These are phyloP conservation scores for Beris chalybata DNA, from an alignment of 2,888 invertebrate genomes.

Conservation along the genomic window DNA sequence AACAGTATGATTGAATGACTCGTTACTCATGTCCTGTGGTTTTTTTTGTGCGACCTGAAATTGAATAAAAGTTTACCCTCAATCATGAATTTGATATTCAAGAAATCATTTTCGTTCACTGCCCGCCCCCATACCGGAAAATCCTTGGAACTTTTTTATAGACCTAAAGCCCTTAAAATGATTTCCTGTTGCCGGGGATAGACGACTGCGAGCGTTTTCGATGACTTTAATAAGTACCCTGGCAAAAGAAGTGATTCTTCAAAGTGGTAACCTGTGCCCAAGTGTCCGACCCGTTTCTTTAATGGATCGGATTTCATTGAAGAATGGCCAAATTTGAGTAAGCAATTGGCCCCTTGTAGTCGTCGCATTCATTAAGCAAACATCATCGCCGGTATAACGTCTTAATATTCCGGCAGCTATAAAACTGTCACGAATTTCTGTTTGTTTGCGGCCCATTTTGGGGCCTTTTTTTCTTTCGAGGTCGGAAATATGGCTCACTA, in stretches of 20 bases:
- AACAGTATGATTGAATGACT: no score
- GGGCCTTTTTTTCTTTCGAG: no score
- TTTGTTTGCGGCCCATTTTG: slow-evolving; percentile 1
- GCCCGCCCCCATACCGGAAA: slow-evolving; percentile 8
- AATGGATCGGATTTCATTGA: slow-evolving; percentile 29
- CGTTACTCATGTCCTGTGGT: no score
- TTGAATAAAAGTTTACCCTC: no score
- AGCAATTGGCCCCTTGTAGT: slow-evolving; percentile 19
- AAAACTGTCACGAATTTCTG: slow-evolving; percentile 25
- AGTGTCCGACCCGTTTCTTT: slow-evolving; percentile 19
- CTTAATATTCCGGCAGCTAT: slow-evolving; percentile 16
- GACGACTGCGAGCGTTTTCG: not conserved
- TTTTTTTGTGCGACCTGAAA: no score
- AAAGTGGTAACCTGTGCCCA: slow-evolving; percentile 23
- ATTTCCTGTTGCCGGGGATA: slow-evolving; percentile 20
- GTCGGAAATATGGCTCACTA: no score
- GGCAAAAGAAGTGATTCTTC: not conserved
- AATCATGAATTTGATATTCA: slow-evolving; percentile 10
- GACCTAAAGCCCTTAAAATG: slow-evolving; percentile 23
- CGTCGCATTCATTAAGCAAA: slow-evolving; percentile 11
- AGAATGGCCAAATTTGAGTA: slow-evolving; percentile 18
- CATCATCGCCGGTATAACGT: slow-evolving; percentile 9
- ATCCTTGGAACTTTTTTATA: slow-evolving; percentile 24
- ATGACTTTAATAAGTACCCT: no score
- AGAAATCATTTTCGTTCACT: slow-evolving; percentile 17